These are phyloP conservation scores for Lanistes nyassanus DNA, from an alignment of 1,140 invertebrate genomes.

Conservation along the genomic window DNA sequence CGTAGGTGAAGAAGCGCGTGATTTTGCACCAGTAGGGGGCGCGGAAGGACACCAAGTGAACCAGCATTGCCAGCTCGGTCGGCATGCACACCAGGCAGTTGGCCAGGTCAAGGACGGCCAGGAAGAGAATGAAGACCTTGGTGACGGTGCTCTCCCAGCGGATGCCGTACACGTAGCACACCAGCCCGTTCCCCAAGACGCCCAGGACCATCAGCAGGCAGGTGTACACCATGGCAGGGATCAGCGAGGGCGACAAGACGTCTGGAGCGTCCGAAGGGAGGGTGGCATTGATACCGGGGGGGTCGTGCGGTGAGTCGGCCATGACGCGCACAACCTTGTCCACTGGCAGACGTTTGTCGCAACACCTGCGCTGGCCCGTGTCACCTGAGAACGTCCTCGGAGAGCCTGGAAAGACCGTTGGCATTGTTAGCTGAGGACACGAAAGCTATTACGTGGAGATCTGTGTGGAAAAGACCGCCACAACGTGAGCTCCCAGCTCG, in stretches of 20 bases:
- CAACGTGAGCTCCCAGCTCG: no score
- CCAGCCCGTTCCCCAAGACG: conserved; percentile 50
- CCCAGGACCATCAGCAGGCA: conserved; percentile 41
- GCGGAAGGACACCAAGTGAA: conserved; percentile 44
- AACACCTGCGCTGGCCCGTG: no score
- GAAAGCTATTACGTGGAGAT: no score
- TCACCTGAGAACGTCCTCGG: background rate
- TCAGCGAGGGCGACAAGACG: conserved; percentile 12
- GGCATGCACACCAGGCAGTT: conserved; percentile 54
- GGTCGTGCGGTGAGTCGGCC: background rate
- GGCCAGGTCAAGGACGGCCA: conserved; percentile 50
- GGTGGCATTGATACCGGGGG: background rate
- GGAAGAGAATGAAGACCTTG: conserved; percentile 50
- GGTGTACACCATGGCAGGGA: conserved; percentile 42
- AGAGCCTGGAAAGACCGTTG: background rate
- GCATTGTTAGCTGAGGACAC: background rate
- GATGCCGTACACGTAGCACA: conserved; percentile 47
- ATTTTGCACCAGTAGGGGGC: conserved; percentile 50
- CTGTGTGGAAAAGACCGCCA: no score
- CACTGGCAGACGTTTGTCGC: background rate
- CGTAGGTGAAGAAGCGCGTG: conserved; percentile 48
- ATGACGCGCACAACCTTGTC: background rate
- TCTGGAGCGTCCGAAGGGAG: background rate
- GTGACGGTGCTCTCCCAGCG: conserved; percentile 49
- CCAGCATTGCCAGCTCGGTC: conserved; percentile 44